A percentile compares a stretch with the other conserved stretches of the same genome.
phyloP scores from a whole-genome alignment of 2,888 invertebrate genomes.

The Cataglyphis altisquamis region DNA sequence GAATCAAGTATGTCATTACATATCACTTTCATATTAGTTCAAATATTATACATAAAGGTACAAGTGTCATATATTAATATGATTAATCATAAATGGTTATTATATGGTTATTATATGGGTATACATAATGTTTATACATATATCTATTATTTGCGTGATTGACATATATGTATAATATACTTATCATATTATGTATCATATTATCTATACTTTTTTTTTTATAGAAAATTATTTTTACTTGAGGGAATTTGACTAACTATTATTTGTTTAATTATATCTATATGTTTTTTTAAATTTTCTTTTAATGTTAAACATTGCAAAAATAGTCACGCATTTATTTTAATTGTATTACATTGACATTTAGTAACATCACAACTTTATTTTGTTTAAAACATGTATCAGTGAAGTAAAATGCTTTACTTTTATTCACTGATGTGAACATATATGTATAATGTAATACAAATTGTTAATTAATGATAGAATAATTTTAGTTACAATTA shows the following conservation, averaged over 20 bases:
- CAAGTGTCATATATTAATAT: conserved; percentile 39
- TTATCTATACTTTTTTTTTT: conserved; percentile 5
- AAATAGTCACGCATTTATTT: conserved; percentile 69
- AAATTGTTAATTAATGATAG: too few species aligned
- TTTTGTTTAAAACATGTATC: conserved; percentile 15
- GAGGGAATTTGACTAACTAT: neutral
- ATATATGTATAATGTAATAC: too few species aligned
- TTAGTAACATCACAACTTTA: conserved; percentile 68
- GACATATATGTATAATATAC: neutral
- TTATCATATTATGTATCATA: neutral
- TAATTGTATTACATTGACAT: conserved; percentile 47
- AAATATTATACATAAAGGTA: too few species aligned
- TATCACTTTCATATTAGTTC: conserved; percentile 24
- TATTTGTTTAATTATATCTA: neutral
- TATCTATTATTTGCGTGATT: neutral
- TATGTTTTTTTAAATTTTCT: conserved; percentile 6
- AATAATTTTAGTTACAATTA: too few species aligned
- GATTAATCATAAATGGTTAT: conserved; percentile 47
- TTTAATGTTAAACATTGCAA: conserved; percentile 67
- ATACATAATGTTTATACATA: conserved; percentile 23
- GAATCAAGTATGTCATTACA: conserved; percentile 35
- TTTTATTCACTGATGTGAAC: too few species aligned
- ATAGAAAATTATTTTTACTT: conserved; percentile 24
- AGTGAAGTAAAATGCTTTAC: too few species aligned
- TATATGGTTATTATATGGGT: conserved; percentile 26